Conservation (phyloP, 2,113 vertebrate species). For the Euleptes europaea region DNA sequence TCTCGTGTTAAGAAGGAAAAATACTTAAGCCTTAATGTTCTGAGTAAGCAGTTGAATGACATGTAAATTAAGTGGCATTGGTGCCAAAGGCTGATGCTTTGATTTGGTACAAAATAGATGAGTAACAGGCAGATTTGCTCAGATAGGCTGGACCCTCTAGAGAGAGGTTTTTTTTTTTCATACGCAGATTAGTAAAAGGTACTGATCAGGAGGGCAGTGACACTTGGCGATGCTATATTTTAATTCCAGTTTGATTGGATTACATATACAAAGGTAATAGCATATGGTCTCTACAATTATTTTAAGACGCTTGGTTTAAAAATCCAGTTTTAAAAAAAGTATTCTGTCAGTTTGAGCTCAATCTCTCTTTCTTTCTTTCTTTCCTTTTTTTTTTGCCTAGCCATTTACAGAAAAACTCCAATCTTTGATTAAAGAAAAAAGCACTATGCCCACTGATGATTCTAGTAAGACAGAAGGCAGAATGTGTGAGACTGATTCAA, state of each 20-base stretch:
- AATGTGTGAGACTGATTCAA: constrained; percentile 54
- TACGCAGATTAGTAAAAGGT: constrained; percentile 42
- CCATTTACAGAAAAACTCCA: constrained; percentile 86
- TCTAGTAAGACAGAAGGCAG: constrained; percentile 68
- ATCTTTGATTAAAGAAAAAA: constrained; percentile 72
- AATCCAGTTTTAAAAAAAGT: not conserved
- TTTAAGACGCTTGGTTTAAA: constrained; percentile 27
- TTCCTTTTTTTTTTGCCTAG: constrained; percentile 69
- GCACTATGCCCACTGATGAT: constrained; percentile 55
- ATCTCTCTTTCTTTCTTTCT: constrained; percentile 34
- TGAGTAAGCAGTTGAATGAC: constrained; percentile 77
- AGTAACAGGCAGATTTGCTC: constrained; percentile 66
- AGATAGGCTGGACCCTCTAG: constrained; percentile 60
- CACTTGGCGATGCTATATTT: constrained; percentile 31
- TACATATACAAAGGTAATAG: constrained; percentile 34
- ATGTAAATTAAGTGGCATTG: constrained; percentile 78
- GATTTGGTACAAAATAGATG: constrained; percentile 67
- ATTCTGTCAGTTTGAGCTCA: not conserved
- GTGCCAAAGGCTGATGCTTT: constrained; percentile 70
- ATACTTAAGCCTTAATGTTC: constrained; percentile 71
- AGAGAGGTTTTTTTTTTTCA: constrained; percentile 20
- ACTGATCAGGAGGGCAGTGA: constrained; percentile 40
- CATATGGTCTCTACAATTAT: constrained; percentile 39
- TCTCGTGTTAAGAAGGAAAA: constrained; percentile 73
- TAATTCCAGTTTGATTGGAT: constrained; percentile 34